Evolutionary conservation across 2,113 vertebrate genomes (phyloP).

Genomic region (Eretmochelys imbricata): DNA sequence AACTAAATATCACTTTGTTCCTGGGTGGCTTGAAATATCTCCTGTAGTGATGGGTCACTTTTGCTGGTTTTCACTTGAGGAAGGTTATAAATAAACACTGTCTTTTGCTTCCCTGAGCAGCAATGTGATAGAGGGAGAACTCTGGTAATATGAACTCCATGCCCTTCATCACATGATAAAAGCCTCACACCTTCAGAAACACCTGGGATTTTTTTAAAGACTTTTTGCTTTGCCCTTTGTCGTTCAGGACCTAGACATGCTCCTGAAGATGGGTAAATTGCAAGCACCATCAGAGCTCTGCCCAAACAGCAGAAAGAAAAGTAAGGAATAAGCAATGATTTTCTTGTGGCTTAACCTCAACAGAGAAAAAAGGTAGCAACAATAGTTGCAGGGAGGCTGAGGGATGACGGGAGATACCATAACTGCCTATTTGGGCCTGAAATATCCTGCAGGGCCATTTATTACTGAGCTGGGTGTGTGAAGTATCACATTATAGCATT

Average conservation of each 20-base stretch:
- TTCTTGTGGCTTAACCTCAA: rapidly evolving
- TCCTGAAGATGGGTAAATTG: neutral
- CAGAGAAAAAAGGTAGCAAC: neutral
- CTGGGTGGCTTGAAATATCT: constrained; percentile 49
- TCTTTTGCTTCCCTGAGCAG: neutral
- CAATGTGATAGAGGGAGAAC: neutral
- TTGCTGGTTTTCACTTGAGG: constrained; percentile 23
- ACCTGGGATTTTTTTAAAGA: neutral
- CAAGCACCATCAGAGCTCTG: neutral
- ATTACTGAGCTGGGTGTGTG: neutral
- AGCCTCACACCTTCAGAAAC: neutral
- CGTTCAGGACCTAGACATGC: neutral
- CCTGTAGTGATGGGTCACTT: constrained; percentile 8
- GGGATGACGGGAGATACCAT: neutral
- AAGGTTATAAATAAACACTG: constrained; percentile 24
- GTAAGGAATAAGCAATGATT: rapidly evolving
- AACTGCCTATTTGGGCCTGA: neutral
- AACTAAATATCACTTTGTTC: constrained; percentile 61
- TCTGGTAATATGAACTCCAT: neutral
- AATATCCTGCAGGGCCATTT: rapidly evolving
- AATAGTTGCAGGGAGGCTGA: neutral
- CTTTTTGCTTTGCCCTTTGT: neutral
- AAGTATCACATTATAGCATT: rapidly evolving
- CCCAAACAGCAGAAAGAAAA: rapidly evolving
- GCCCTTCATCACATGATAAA: neutral